Conservation (phyloP, 2,113 vertebrate genomes). For the Corapipo altera region DNA sequence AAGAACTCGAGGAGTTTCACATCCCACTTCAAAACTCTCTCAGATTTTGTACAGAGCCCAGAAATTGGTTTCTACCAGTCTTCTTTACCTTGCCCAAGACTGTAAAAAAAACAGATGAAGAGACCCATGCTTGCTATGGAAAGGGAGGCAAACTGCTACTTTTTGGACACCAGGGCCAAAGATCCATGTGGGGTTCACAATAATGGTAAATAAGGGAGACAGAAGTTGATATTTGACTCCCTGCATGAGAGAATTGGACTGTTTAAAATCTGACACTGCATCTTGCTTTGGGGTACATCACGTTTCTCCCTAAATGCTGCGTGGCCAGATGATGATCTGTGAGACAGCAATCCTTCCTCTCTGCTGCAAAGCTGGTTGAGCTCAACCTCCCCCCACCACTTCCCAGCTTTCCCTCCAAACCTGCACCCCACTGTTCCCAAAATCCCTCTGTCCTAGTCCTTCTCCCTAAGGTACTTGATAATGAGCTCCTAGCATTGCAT, state of each 20-base stretch:
- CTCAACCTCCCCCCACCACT: not conserved
- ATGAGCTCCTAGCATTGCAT: not conserved
- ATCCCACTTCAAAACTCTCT: not conserved
- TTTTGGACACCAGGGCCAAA: not conserved
- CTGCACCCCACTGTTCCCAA: not conserved
- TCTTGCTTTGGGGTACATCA: not conserved
- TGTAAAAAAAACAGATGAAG: not conserved
- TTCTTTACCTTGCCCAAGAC: not conserved
- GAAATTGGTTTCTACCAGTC: not conserved
- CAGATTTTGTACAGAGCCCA: not conserved
- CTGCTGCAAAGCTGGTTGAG: not conserved
- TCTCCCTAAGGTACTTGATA: not conserved
- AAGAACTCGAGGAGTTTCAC: not conserved
- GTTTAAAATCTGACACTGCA: constrained; percentile 11
- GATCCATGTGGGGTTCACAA: not conserved
- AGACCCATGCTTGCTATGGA: not conserved
- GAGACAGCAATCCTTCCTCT: not conserved
- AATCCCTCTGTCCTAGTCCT: not conserved
- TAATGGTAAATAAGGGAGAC: not conserved
- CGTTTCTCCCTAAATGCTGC: not conserved
- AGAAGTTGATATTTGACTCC: not conserved
- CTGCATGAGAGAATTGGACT: not conserved
- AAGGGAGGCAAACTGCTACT: not conserved
- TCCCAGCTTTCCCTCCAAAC: not conserved
- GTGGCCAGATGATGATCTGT: not conserved